Evolutionary conservation across 1,140 invertebrate species (phyloP).

Genomic region (Caligus rogercresseyi): DNA sequence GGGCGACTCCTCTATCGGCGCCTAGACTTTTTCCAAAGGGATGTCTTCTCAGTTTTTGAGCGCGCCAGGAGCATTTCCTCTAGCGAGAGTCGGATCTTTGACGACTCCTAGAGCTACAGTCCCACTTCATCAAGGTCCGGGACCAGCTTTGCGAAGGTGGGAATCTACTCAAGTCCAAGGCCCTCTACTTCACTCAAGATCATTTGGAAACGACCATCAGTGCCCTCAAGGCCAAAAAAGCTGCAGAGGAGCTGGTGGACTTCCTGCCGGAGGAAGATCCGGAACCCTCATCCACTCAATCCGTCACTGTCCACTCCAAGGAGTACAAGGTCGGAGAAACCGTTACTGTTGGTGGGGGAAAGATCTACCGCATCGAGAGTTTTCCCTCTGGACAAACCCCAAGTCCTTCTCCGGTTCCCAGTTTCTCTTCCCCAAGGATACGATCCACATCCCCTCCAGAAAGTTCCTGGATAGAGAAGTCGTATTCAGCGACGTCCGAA

Average conservation of each 20-base stretch:
- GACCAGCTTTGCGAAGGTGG: constrained; percentile 30
- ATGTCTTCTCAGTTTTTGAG: constrained; percentile 84
- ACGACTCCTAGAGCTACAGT: constrained; percentile 85
- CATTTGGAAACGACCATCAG: constrained; percentile 27
- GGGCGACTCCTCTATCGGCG: constrained; percentile 75
- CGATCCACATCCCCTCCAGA: constrained; percentile 79
- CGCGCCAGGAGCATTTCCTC: constrained; percentile 63
- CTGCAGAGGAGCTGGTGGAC: constrained; percentile 28
- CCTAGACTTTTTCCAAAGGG: constrained; percentile 86
- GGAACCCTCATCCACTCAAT: not conserved
- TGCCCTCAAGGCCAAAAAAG: constrained; percentile 29
- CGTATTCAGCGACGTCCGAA: constrained; percentile 76
- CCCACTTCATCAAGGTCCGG: constrained; percentile 55
- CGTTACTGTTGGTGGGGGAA: not conserved
- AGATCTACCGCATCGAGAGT: not conserved
- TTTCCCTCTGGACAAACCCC: not conserved
- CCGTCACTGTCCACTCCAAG: constrained; percentile 38
- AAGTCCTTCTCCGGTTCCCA: constrained; percentile 72
- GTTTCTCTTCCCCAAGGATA: constrained; percentile 68
- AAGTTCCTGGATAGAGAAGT: constrained; percentile 74
- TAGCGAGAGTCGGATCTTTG: constrained; percentile 79
- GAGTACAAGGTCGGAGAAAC: constrained; percentile 55
- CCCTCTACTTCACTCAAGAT: constrained; percentile 32
- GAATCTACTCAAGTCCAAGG: constrained; percentile 33
- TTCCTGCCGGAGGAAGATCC: constrained; percentile 27